Conservation (phyloP, 2,797 vertebrate genomes). For the Labroides dimidiatus region DNA sequence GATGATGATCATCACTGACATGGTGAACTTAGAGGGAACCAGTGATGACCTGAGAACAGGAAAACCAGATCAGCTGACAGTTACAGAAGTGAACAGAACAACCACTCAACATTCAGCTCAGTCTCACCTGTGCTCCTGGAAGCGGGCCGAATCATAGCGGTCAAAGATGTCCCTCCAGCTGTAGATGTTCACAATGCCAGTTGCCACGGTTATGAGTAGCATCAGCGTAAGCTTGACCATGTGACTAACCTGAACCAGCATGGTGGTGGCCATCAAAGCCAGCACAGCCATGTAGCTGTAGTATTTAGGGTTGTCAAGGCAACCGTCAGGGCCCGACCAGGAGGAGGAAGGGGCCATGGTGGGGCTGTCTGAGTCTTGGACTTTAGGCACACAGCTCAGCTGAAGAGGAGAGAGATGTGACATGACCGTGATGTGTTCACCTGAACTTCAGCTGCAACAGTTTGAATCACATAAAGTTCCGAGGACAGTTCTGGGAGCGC, state of each 20-base stretch:
- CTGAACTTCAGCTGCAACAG: not conserved
- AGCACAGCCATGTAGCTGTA: slow-evolving; percentile 91
- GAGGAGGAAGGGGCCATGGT: slow-evolving; percentile 33
- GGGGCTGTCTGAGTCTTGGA: slow-evolving; percentile 50
- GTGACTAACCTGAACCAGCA: slow-evolving; percentile 99
- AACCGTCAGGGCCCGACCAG: slow-evolving; percentile 64
- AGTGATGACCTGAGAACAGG: slow-evolving; percentile 78
- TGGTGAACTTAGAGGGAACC: slow-evolving; percentile 93
- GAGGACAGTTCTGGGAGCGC: too few relatives aligned
- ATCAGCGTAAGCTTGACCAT: slow-evolving; percentile 98
- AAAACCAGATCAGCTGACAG: slow-evolving; percentile 21
- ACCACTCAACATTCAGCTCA: not conserved
- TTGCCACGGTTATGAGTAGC: slow-evolving; percentile 88
- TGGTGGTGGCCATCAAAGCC: slow-evolving; percentile 93
- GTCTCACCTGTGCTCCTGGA: slow-evolving; percentile 87
- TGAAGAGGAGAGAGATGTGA: slow-evolving; percentile 53
- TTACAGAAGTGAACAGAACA: not conserved
- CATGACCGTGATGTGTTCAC: not conserved
- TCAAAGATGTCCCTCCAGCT: slow-evolving; percentile 93
- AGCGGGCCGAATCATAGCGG: slow-evolving; percentile 86
- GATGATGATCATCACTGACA: slow-evolving; percentile 92
- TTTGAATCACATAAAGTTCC: too few relatives aligned
- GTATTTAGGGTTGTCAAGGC: slow-evolving; percentile 92
- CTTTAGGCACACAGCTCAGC: slow-evolving; percentile 88
- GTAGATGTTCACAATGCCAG: slow-evolving; percentile 90